These are phyloP conservation scores for Heliocidaris erythrogramma DNA, from an alignment of 35 echinoderm and acorn worm species.

Conservation along the genomic window DNA sequence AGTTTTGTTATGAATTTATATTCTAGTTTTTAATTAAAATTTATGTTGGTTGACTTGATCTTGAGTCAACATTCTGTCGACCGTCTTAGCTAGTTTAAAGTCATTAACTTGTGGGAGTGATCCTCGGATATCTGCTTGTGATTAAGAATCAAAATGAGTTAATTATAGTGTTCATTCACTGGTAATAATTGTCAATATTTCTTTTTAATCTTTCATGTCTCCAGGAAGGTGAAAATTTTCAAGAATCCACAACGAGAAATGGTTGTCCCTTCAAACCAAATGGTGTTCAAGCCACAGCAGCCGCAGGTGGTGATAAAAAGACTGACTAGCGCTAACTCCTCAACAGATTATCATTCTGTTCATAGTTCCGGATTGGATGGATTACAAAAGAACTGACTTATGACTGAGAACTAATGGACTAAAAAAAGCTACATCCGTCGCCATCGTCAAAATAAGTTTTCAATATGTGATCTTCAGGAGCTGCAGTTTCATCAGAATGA, in stretches of 20 bases:
- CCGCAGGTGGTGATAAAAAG: slow-evolving; percentile 57
- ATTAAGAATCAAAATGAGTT: background rate
- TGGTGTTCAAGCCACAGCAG: slow-evolving; percentile 14
- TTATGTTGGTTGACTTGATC: too few relatives aligned
- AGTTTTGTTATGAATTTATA: too few relatives aligned
- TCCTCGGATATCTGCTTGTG: too few relatives aligned
- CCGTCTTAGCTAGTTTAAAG: too few relatives aligned
- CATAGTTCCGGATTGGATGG: background rate
- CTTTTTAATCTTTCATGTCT: background rate
- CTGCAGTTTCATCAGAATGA: too few relatives aligned
- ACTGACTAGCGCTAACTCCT: slow-evolving; percentile 35
- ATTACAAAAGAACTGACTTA: background rate
- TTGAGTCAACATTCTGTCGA: too few relatives aligned
- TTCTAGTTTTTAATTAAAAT: too few relatives aligned
- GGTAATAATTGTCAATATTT: background rate
- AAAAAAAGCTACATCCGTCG: background rate
- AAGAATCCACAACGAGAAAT: slow-evolving; percentile 8
- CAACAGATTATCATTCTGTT: background rate
- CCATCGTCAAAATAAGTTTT: too few relatives aligned
- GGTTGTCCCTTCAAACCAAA: slow-evolving; percentile 16
- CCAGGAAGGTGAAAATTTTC: background rate
- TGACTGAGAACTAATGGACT: background rate
- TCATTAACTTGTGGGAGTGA: too few relatives aligned
- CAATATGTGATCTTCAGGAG: too few relatives aligned
- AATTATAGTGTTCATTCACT: background rate